Conservation (phyloP, 2,888 invertebrate species). For the Harmothoe impar region DNA sequence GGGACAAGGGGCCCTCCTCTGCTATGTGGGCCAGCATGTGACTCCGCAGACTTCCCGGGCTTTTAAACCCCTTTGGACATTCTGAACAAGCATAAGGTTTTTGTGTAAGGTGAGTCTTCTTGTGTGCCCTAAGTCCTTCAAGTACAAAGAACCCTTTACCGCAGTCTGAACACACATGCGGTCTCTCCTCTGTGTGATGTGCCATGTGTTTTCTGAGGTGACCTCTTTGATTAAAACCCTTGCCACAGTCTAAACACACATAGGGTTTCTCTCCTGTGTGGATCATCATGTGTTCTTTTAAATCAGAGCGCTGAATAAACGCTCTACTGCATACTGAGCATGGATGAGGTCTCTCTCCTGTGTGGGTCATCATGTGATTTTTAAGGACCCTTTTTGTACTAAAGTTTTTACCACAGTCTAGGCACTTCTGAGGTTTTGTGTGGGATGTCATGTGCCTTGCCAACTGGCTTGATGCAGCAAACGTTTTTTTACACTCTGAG, state of each 20-base stretch:
- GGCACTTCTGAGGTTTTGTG: neutral
- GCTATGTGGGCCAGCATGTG: neutral
- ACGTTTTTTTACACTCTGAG: neutral
- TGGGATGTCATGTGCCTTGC: neutral
- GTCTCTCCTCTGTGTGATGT: too few relatives aligned
- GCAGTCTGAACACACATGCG: neutral
- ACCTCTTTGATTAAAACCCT: neutral
- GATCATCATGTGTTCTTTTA: neutral
- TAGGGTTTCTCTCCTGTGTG: constrained; percentile 8
- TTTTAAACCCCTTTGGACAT: neutral
- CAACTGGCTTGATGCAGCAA: neutral
- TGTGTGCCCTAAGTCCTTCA: neutral
- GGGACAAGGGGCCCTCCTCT: too few relatives aligned
- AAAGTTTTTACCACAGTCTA: neutral
- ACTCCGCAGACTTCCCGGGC: neutral
- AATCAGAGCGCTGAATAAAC: neutral
- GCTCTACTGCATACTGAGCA: neutral
- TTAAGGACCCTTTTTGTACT: too few relatives aligned
- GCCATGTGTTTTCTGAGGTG: too few relatives aligned
- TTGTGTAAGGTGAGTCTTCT: neutral
- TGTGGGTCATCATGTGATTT: too few relatives aligned
- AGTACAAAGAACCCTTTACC: neutral
- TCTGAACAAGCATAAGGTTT: neutral
- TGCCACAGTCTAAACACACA: neutral
- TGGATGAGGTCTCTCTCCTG: neutral